These are phyloP conservation scores for Trypoxylon attenuatum DNA, from an alignment of 2,888 invertebrate genomes.

Conservation along the genomic window DNA sequence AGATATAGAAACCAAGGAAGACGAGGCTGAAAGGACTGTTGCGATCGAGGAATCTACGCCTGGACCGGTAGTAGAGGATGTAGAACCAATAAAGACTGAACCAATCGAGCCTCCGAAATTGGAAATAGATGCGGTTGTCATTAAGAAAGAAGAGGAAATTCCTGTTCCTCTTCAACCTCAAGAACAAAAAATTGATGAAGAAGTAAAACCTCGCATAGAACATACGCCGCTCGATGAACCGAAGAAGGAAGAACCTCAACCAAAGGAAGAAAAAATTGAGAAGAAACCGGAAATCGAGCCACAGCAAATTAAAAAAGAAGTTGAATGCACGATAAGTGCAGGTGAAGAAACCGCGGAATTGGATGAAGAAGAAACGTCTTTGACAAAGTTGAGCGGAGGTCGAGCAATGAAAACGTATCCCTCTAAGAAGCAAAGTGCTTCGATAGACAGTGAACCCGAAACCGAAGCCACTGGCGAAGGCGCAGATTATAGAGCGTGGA, in stretches of 20 bases:
- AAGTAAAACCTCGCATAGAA: slow-evolving; percentile 46
- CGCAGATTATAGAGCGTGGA: slow-evolving; percentile 87
- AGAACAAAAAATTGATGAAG: slow-evolving; percentile 44
- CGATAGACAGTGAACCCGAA: slow-evolving; percentile 70
- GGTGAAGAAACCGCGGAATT: slow-evolving; percentile 74
- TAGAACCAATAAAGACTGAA: slow-evolving; percentile 29
- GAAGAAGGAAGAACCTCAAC: slow-evolving; percentile 45
- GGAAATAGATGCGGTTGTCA: slow-evolving; percentile 13
- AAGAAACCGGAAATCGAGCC: slow-evolving; percentile 57
- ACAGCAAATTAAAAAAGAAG: slow-evolving; percentile 59
- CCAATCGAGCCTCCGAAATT: slow-evolving; percentile 10
- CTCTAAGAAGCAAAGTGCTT: slow-evolving; percentile 68
- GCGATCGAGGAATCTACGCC: slow-evolving; percentile 22
- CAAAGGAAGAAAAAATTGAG: slow-evolving; percentile 53
- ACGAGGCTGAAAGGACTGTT: slow-evolving; percentile 43
- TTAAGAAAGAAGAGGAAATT: slow-evolving; percentile 32
- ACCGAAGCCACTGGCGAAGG: slow-evolving; percentile 68
- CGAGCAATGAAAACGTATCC: slow-evolving; percentile 70
- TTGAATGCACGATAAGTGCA: slow-evolving; percentile 71
- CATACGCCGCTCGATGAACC: slow-evolving; percentile 47
- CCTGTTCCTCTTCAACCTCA: slow-evolving; percentile 9
- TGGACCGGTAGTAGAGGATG: slow-evolving; percentile 26
- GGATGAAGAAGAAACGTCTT: slow-evolving; percentile 71
- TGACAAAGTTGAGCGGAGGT: slow-evolving; percentile 66
- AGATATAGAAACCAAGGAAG: slow-evolving; percentile 46